Evolutionary conservation across 2,113 vertebrate species (phyloP), one percentile per base, ranked within the genome.

Genomic region (Ibidorhyncha struthersii): DNA sequence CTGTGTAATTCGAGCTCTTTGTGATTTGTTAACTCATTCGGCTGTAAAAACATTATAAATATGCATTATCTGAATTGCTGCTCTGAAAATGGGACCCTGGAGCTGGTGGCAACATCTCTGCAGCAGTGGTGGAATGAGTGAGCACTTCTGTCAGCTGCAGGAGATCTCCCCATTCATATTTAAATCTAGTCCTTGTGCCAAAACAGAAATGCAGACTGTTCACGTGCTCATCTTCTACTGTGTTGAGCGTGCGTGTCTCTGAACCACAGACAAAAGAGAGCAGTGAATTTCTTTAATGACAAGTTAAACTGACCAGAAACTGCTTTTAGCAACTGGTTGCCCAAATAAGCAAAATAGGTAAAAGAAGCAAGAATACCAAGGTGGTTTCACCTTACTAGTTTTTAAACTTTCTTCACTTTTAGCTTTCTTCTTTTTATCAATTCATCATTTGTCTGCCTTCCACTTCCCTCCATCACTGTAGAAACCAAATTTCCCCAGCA

Each of bases 121-220:
- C 25, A 26, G 76, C 93, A 47, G 84, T 27, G 94, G 77, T 78
- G 69, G 86, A 86, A 92, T 53, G 92, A 95, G 91, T 62, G 89
- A 92, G 89, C 95, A 38, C 76, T 96, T 92, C 76, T 92, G 95
- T 91, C 92, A 97, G 97, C 96, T 97, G 97, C 82, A 43, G 86
- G 90, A 96, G 91, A 86, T 73, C 61, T 96, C 73, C 62, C 83
- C 59, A 97, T 97, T 97, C 90, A 79, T 93, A 94, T 97, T 97
- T 79, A 97, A 97, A 97, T 97, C 49, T 34, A 27, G 15, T 66
- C 38, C 83, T 32, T 65, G 32, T 87, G 95, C 86, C 91, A 94
- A 82, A 84, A 65, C 71, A 49, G 80, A 93, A 61, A 67, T 26
- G 55, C 88, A 86, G 41, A 16, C 61, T 67, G 77, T 62, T 95